Conservation (phyloP, 2,888 invertebrate genomes). For the Bombylius discolor region DNA sequence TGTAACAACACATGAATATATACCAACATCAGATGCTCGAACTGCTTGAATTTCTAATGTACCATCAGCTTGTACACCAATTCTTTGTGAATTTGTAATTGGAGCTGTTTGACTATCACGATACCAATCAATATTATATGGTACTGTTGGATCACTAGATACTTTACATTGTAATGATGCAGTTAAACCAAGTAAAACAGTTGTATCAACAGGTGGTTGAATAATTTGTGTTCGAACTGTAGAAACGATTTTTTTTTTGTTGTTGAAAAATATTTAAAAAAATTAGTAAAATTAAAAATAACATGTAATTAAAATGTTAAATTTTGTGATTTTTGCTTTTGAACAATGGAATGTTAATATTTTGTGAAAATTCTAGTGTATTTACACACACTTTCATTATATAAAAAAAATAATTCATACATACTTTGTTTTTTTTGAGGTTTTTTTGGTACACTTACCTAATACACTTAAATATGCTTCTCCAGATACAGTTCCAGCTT, state of each 20-base stretch:
- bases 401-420: too few species aligned
- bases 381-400: too few species aligned
- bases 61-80: slow-evolving; percentile 66
- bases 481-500: slow-evolving; percentile 73
- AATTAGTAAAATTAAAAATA: not conserved
- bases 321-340: not conserved
- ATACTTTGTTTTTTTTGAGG: not conserved
- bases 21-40: slow-evolving; percentile 83
- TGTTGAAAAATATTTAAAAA: not conserved
- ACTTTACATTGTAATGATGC: slow-evolving; percentile 91
- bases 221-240: slow-evolving; percentile 88
- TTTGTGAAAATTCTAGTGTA: too few species aligned
- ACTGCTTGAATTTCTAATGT: slow-evolving; percentile 79
- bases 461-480: slow-evolving; percentile 72
- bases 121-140: slow-evolving; percentile 78
- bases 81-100: slow-evolving; percentile 52
- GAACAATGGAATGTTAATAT: too few species aligned
- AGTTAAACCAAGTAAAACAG: slow-evolving; percentile 82
- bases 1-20: slow-evolving; percentile 77
- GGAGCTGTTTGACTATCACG: slow-evolving; percentile 61
- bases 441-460: slow-evolving; percentile 41
- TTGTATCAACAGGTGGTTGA: slow-evolving; percentile 83
- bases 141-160: slow-evolving; percentile 77
- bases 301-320: too few species aligned
- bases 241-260: not conserved